Conservation (phyloP, 2,888 invertebrate species). For the Rhagonycha lutea region DNA sequence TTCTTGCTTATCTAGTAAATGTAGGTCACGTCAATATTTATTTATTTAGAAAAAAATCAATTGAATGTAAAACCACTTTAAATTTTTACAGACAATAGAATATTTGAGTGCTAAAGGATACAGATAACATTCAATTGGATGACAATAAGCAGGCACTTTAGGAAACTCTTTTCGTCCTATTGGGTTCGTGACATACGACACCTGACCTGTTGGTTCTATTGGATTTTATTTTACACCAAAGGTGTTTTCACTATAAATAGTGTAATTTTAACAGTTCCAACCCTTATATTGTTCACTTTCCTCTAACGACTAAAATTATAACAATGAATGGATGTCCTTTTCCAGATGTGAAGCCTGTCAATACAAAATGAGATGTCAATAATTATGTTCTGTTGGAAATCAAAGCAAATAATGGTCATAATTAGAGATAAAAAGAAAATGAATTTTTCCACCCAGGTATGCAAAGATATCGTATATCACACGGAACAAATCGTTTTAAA, state of each 20-base stretch:
- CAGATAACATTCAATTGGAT: constrained; percentile 42
- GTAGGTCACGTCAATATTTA: not conserved
- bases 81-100: not conserved
- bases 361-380: not conserved
- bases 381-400: not conserved
- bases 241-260: constrained; percentile 19
- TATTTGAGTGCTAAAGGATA: constrained; percentile 37
- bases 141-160: constrained; percentile 46
- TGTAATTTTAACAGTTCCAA: constrained; percentile 14
- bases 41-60: not conserved
- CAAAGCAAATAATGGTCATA: not conserved
- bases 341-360: not conserved
- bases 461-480: constrained; percentile 42
- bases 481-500: constrained; percentile 36
- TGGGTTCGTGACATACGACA: constrained; percentile 33
- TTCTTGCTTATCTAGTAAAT: not conserved
- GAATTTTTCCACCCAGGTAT: not conserved
- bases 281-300: constrained; percentile 5
- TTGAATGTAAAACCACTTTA: not conserved
- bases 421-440: not conserved
- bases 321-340: not conserved
- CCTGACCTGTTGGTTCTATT: constrained; percentile 33
- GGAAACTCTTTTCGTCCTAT: constrained; percentile 40
- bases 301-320: not conserved
- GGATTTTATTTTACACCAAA: constrained; percentile 20